A percentile compares a stretch with the other conserved stretches of the same genome.
These are phyloP conservation scores for Sogatella furcifera DNA, from an alignment of 1,140 invertebrate genomes.

Conservation along the genomic window DNA sequence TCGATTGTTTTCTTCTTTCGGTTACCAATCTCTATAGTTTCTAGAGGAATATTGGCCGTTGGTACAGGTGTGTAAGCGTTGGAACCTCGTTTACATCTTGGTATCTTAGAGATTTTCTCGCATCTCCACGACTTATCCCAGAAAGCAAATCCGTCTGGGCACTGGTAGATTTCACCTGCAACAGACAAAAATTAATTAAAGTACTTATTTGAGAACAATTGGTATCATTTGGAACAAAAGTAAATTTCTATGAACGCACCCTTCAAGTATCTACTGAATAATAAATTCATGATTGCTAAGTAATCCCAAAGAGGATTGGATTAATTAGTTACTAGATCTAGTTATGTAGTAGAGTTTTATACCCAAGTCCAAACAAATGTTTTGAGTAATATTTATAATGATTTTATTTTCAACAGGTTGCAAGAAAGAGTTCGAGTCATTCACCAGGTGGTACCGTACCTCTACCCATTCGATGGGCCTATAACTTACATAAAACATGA, in stretches of 20 bases:
- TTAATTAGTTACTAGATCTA: too few relatives aligned
- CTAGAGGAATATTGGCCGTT: constrained; percentile 15
- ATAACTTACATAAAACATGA: too few relatives aligned
- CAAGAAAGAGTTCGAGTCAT: background rate
- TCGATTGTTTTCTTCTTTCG: background rate
- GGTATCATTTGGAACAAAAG: too few relatives aligned
- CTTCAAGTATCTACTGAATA: too few relatives aligned
- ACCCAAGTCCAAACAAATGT: too few relatives aligned
- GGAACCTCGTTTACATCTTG: constrained; percentile 37
- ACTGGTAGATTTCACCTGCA: constrained; percentile 54
- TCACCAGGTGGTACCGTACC: background rate
- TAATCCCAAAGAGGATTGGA: too few relatives aligned
- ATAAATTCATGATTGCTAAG: too few relatives aligned
- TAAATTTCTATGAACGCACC: too few relatives aligned
- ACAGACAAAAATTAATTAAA: constrained; percentile 3
- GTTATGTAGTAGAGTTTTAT: too few relatives aligned
- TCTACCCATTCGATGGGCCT: too few relatives aligned
- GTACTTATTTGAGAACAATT: too few relatives aligned
- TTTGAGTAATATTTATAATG: too few relatives aligned
- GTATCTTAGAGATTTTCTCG: constrained; percentile 45
- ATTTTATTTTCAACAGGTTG: background rate
- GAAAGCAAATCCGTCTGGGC: constrained; percentile 61
- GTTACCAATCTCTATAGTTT: constrained; percentile 10
- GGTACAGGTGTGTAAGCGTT: constrained; percentile 9
- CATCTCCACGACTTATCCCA: constrained; percentile 67